These are phyloP conservation scores for Corydoras maculifer DNA, from an alignment of 2,113 vertebrate genomes.

Conservation along the genomic window DNA sequence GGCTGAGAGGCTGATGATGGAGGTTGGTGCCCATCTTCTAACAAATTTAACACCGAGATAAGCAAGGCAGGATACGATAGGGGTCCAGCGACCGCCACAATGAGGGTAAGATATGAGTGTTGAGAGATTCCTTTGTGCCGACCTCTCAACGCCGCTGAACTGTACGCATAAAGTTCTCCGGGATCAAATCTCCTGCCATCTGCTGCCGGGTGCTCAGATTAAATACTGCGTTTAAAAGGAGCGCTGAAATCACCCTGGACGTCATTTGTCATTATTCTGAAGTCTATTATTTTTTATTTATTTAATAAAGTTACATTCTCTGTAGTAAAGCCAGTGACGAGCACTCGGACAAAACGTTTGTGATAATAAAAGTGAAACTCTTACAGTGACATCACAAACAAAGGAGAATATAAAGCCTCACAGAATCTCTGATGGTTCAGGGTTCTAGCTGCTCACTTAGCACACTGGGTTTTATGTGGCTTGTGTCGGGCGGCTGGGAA, in stretches of 20 bases:
- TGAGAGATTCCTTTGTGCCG: slow-evolving; percentile 16
- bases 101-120: slow-evolving; percentile 9
- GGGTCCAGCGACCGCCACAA: slow-evolving; percentile 8
- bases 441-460: too few relatives aligned
- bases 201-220: neutral
- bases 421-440: too few relatives aligned
- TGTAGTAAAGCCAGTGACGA: too few relatives aligned
- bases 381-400: too few relatives aligned
- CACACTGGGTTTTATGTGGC: too few relatives aligned
- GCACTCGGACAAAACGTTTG: too few relatives aligned
- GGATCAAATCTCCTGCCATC: slow-evolving; percentile 32
- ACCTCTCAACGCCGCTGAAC: slow-evolving; percentile 19
- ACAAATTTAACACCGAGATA: slow-evolving; percentile 53
- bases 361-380: too few relatives aligned
- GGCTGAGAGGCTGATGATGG: slow-evolving; percentile 48
- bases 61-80: slow-evolving; percentile 37
- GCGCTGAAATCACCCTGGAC: neutral
- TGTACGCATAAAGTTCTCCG: slow-evolving; percentile 33
- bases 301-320: too few relatives aligned
- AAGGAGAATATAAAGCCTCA: too few relatives aligned
- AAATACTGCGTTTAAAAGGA: neutral
- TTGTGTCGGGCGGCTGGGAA: too few relatives aligned
- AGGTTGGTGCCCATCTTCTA: slow-evolving; percentile 58
- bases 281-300: too few relatives aligned
- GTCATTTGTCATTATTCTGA: too few relatives aligned